Evolutionary conservation across 2,113 vertebrate species (phyloP).

Genomic region (Hemiscyllium ocellatum): DNA sequence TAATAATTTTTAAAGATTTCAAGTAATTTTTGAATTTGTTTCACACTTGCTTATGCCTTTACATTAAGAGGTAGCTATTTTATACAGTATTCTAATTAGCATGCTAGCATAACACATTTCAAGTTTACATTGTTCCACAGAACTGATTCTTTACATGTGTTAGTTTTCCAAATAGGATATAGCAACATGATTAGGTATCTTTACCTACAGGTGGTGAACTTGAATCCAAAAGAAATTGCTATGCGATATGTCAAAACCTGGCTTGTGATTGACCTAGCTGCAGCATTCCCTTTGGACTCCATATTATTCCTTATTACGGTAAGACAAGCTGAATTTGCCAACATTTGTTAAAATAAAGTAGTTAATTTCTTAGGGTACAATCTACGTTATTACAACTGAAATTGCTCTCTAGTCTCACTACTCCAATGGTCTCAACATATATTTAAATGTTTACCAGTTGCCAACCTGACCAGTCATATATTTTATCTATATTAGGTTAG

Average conservation of each 20-base stretch:
- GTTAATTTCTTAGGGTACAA: neutral
- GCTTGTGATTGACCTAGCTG: conserved; percentile 60
- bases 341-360: neutral
- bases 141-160: neutral
- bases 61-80: neutral
- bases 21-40: neutral
- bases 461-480: no score
- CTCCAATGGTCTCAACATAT: no score
- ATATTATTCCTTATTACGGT: conserved; percentile 48
- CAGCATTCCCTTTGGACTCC: conserved; percentile 62
- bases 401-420: no score
- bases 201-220: conserved; percentile 54
- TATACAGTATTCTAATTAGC: neutral
- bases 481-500: no score
- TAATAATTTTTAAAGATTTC: neutral
- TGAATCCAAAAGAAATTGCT: conserved; percentile 58
- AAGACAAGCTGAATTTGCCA: neutral
- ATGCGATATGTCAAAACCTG: conserved; percentile 59
- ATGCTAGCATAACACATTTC: neutral
- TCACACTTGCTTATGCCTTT: neutral
- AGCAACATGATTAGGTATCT: neutral
- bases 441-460: no score
- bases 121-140: neutral
- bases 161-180: neutral
- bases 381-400: neutral